phyloP scores from a whole-genome alignment of 2,797 vertebrate genomes.

The Aselliscus stoliczkanus region DNA sequence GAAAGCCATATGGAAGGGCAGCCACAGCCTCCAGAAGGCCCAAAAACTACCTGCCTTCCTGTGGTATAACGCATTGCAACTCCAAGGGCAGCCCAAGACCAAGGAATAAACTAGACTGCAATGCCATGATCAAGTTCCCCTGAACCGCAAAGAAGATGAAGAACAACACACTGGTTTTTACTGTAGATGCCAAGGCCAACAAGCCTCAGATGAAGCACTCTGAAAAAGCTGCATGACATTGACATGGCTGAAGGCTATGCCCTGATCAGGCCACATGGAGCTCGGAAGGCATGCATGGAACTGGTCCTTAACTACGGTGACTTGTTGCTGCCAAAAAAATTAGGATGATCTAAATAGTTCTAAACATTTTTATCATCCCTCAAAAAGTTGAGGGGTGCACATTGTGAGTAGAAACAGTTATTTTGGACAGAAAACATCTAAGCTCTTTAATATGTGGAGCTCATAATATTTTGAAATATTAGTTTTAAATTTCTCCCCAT shows the following conservation, averaged over 20 bases:
- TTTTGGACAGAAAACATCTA: neutral
- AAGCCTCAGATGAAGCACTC: neutral
- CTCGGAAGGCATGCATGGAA: neutral
- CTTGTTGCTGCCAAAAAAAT: neutral
- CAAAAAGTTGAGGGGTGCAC: neutral
- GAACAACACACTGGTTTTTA: neutral
- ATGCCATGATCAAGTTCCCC: neutral
- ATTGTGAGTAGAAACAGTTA: neutral
- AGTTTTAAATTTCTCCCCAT: neutral
- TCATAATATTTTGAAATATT: neutral
- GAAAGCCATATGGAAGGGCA: neutral
- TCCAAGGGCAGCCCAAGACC: neutral
- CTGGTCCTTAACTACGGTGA: neutral
- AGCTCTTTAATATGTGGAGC: neutral
- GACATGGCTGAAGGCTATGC: neutral
- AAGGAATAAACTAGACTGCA: neutral
- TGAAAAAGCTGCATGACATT: neutral
- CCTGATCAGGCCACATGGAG: neutral
- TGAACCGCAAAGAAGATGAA: neutral
- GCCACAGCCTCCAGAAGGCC: neutral
- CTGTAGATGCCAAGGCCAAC: neutral
- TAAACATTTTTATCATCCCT: neutral
- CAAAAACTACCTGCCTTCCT: neutral
- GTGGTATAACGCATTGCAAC: neutral
- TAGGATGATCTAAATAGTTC: neutral